phyloP scores from a whole-genome alignment of 2,888 invertebrate genomes.

The Actias luna region DNA sequence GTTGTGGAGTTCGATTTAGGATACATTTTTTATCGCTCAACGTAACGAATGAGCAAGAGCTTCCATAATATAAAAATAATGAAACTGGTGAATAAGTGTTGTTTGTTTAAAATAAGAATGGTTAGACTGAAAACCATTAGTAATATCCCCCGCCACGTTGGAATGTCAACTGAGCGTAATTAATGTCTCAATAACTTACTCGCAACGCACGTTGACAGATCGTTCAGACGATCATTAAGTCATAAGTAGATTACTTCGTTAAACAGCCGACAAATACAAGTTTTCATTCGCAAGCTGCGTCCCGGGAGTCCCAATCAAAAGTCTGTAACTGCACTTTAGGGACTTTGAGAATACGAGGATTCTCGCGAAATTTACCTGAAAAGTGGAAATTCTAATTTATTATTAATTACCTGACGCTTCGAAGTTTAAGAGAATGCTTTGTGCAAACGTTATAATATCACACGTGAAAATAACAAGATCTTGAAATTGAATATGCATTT shows the following conservation, averaged over 20 bases:
- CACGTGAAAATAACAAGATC: constrained; percentile 47
- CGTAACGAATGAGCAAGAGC: too few species aligned
- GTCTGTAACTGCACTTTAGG: constrained; percentile 53
- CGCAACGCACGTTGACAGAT: constrained; percentile 47
- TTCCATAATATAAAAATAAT: too few species aligned
- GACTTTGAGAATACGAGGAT: constrained; percentile 46
- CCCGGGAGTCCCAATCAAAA: constrained; percentile 54
- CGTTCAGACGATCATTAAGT: constrained; percentile 44
- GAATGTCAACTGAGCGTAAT: constrained; percentile 47
- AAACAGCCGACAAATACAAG: constrained; percentile 41
- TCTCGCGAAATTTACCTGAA: constrained; percentile 31
- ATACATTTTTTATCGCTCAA: too few species aligned
- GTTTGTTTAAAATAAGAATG: constrained; percentile 40
- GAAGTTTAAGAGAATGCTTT: constrained; percentile 26
- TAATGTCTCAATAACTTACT: constrained; percentile 56
- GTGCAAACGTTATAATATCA: constrained; percentile 41
- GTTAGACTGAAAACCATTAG: constrained; percentile 35
- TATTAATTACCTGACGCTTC: constrained; percentile 59
- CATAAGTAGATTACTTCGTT: constrained; percentile 51
- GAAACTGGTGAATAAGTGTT: too few species aligned
- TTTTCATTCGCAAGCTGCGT: constrained; percentile 27
- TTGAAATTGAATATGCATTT: constrained; percentile 51
- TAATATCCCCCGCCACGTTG: constrained; percentile 44
- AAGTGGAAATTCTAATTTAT: constrained; percentile 53
- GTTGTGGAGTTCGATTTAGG: too few species aligned